Percentiles rank a stretch among this genome's conserved stretches.
phyloP scores from a whole-genome alignment of 2,797 vertebrate species.

The Dendrocincla tyrannina region DNA sequence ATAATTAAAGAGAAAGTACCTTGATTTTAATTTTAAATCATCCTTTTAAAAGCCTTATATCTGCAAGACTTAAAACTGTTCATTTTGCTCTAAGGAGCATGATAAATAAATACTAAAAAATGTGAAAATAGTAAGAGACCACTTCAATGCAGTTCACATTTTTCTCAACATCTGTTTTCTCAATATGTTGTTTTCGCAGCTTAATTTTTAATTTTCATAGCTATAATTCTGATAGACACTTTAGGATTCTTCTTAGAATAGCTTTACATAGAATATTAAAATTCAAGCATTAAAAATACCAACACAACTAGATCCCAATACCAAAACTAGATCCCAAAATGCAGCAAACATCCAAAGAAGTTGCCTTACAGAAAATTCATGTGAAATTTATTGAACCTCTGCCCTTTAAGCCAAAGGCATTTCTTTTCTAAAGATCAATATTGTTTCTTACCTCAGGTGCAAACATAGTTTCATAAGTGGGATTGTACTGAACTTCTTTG shows the following conservation, averaged over 20 bases:
- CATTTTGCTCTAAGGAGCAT: background rate
- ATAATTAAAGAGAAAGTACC: background rate
- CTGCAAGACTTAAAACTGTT: background rate
- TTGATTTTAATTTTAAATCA: background rate
- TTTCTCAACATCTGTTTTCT: background rate
- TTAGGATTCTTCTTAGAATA: background rate
- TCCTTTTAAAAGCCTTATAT: background rate
- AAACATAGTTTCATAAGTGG: slow-evolving; percentile 95
- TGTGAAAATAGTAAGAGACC: background rate
- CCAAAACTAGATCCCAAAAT: background rate
- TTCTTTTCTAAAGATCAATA: background rate
- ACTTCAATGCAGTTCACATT: background rate
- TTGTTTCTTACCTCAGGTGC: slow-evolving; percentile 89
- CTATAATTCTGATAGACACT: background rate
- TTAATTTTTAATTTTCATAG: background rate
- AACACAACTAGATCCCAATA: background rate
- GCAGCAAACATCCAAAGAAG: background rate
- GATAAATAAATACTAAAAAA: background rate
- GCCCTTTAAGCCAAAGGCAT: background rate
- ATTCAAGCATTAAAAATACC: background rate
- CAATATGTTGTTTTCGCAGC: background rate
- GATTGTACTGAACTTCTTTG: slow-evolving; percentile 93
- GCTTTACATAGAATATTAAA: background rate
- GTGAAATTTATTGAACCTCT: background rate
- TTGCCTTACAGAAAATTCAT: background rate